A percentile compares a stretch with the other conserved stretches of the same genome.
Conservation (phyloP, 2,888 invertebrate genomes). For the Agrochola litura region DNA sequence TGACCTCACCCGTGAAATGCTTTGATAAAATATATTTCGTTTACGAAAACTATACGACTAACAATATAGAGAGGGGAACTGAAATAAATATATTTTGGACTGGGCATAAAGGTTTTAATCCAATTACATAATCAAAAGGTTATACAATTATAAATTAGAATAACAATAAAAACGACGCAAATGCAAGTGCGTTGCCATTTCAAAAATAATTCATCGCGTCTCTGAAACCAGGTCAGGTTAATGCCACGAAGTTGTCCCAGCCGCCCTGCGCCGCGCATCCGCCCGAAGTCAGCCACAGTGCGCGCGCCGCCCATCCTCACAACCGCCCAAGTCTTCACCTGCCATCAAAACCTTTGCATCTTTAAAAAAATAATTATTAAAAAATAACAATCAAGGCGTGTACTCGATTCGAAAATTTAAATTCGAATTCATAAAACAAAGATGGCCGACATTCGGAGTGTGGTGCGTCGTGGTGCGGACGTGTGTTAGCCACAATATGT, state of each 20-base stretch:
- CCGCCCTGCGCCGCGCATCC: slow-evolving; percentile 73
- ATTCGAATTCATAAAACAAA: slow-evolving; percentile 53
- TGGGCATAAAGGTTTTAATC: not conserved
- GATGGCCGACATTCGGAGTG: slow-evolving; percentile 59
- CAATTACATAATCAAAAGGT: slow-evolving; percentile 32
- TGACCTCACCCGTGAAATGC: slow-evolving; percentile 37
- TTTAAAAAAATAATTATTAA: slow-evolving; percentile 69
- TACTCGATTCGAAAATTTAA: slow-evolving; percentile 61
- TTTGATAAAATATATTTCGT: slow-evolving; percentile 23
- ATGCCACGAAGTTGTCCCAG: slow-evolving; percentile 70
- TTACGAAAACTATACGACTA: slow-evolving; percentile 12
- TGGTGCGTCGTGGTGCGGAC: slow-evolving; percentile 21
- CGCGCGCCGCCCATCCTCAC: slow-evolving; percentile 73
- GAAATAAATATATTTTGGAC: not conserved
- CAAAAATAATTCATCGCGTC: slow-evolving; percentile 86
- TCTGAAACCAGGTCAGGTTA: slow-evolving; percentile 82
- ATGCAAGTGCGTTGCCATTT: slow-evolving; percentile 85
- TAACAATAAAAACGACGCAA: slow-evolving; percentile 69
- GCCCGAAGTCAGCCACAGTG: slow-evolving; percentile 69
- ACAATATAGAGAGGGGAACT: not conserved
- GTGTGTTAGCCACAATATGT: slow-evolving; percentile 67
- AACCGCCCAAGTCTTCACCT: slow-evolving; percentile 71
- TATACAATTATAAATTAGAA: slow-evolving; percentile 48
- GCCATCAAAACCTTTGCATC: slow-evolving; percentile 69
- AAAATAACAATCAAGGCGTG: slow-evolving; percentile 68